Evolutionary conservation across 1,140 invertebrate genomes (phyloP).

Genomic region (Liolophura sinensis): DNA sequence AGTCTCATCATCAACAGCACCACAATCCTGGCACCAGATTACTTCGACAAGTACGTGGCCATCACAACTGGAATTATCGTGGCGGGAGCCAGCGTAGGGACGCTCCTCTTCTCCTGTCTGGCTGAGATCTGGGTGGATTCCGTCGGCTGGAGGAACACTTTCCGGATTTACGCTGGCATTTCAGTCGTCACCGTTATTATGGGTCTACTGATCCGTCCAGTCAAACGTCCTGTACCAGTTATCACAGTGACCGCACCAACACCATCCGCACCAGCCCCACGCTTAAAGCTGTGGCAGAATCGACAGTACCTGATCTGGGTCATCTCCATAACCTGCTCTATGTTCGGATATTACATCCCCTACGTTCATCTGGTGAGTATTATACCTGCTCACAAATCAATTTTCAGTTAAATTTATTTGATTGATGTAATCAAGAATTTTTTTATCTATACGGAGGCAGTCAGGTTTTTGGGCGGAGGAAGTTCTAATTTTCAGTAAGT

Average conservation of each 20-base stretch:
- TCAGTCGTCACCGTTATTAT: not conserved
- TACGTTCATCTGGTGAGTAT: slow-evolving; percentile 19
- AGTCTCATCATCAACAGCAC: slow-evolving; percentile 15
- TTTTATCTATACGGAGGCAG: too few species aligned
- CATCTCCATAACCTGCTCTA: slow-evolving; percentile 1
- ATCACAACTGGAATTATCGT: slow-evolving; percentile 15
- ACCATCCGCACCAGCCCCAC: not conserved
- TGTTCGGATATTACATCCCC: slow-evolving; percentile 19
- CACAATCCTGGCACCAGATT: slow-evolving; percentile 12
- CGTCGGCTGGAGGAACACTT: slow-evolving; percentile 15
- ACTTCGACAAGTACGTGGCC: slow-evolving; percentile 15
- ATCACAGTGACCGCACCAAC: too few species aligned
- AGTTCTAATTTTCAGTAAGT: too few species aligned
- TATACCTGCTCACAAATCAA: not conserved
- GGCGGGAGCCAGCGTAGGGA: slow-evolving; percentile 16
- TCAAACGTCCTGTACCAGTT: too few species aligned
- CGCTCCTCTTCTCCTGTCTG: slow-evolving; percentile 14
- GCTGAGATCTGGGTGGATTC: slow-evolving; percentile 5
- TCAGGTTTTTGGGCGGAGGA: too few species aligned
- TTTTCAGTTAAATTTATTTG: too few species aligned
- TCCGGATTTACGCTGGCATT: slow-evolving; percentile 9
- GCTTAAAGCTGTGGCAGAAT: slow-evolving; percentile 15
- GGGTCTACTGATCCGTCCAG: too few species aligned
- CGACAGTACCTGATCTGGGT: slow-evolving; percentile 12
- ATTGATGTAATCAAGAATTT: too few species aligned